Evolutionary conservation across 2,113 vertebrate species (phyloP), one percentile per base, ranked within the genome.

Genomic region (Lepidothrix coronata): DNA sequence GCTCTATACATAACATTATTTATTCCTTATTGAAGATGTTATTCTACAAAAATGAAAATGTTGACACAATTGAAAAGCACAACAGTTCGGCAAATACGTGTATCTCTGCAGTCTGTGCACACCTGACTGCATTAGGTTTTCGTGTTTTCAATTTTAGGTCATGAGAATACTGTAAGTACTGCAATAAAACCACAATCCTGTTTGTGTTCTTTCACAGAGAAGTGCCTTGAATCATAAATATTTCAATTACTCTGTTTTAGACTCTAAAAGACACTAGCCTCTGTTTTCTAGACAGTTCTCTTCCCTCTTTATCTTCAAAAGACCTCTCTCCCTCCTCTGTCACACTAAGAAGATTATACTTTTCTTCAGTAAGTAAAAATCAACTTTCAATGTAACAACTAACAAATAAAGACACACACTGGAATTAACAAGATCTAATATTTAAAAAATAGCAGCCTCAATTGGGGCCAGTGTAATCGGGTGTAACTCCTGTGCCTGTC

Each of bases 151-250:
- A 95, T 98, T 97, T 97, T 58, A 96, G 95, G 90, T 96, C 96
- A 97, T 52, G 77, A 92, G 91, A 96, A 97, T 95, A 93, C 75
- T 97, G 68, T 96, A 98, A 98, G 94, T 96, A 97, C 95, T 90
- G 71, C 88, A 98, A 97, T 94, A 85, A 96, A 98, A 98, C 96
- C 97, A 97, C 95, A 97, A 49, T 14, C 66, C 90, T 89, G 83
- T 68, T 92, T 95, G 51, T 76, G 46, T 95, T 97, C 93, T 97
- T 81, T 97, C 96, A 93, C 86, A 85, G 28, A 92, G 63, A 84
- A 97, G 80, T 92, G 86, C 59, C 51, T 85, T 44, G 49, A 91
- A 96, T 97, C 85, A 97, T 94, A 97, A 97, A 97, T 97, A 97
- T 97, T 98, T 98, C 94, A 98, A 91, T 91, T 95, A 88, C 67